A percentile compares a stretch with the other conserved stretches of the same genome.
Conservation (phyloP, 2,113 vertebrate species). For the Nanorana parkeri region DNA sequence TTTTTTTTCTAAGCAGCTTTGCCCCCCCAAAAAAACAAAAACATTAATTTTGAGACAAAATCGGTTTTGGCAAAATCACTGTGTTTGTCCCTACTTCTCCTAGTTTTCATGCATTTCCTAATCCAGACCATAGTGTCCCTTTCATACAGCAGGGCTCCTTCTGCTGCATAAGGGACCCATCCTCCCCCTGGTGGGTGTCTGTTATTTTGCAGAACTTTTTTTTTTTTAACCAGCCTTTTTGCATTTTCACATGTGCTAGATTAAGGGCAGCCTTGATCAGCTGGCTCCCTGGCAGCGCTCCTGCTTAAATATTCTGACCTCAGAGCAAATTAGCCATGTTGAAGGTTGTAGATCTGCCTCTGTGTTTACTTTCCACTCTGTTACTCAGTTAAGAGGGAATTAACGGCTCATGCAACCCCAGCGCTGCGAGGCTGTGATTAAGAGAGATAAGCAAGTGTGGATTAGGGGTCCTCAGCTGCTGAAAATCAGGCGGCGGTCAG, state of each 20-base stretch:
- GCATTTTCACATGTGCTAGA: constrained; percentile 75
- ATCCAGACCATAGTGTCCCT: background rate
- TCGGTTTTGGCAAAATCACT: no score
- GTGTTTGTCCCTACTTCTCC: background rate
- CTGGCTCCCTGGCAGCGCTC: constrained; percentile 74
- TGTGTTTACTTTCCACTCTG: constrained; percentile 85
- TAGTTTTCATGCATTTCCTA: no score
- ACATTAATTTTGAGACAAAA: background rate
- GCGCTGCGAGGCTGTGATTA: constrained; percentile 78
- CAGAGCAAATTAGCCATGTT: constrained; percentile 82
- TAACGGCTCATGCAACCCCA: constrained; percentile 78
- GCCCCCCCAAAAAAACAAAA: background rate
- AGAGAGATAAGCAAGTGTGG: constrained; percentile 78
- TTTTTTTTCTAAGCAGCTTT: background rate
- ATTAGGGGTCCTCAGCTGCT: constrained; percentile 78
- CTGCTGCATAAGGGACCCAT: constrained; percentile 73
- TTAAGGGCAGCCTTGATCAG: constrained; percentile 78
- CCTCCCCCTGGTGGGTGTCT: constrained; percentile 71
- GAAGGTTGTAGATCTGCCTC: constrained; percentile 79
- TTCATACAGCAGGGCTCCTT: constrained; percentile 58
- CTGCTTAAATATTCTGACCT: constrained; percentile 83
- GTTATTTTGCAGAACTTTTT: constrained; percentile 68
- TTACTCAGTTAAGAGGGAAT: constrained; percentile 80
- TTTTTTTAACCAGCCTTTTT: constrained; percentile 57
- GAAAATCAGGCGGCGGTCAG: constrained; percentile 76